These are phyloP conservation scores for Syritta pipiens DNA, from an alignment of 2,888 invertebrate species.

Conservation along the genomic window DNA sequence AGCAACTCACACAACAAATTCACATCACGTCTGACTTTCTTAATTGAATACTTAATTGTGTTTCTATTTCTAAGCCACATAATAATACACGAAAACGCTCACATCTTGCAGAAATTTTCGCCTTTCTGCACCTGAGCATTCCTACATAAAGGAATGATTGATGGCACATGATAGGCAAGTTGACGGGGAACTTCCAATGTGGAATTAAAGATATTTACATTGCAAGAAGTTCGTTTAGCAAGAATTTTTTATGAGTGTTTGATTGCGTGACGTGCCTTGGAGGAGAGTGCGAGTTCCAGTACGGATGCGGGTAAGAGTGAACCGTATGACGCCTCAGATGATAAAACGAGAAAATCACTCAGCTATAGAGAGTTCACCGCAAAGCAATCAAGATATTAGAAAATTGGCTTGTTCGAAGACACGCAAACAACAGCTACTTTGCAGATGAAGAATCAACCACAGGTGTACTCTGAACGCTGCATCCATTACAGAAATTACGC, in stretches of 20 bases:
- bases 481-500: conserved; percentile 60
- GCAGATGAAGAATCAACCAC: conserved; percentile 14
- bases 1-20: conserved; percentile 25
- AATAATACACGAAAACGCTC: conserved; percentile 51
- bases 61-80: conserved; percentile 58
- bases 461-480: conserved; percentile 37
- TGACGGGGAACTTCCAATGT: conserved; percentile 37
- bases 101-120: conserved; percentile 38
- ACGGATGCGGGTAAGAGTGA: no score
- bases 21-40: conserved; percentile 65
- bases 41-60: conserved; percentile 67
- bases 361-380: conserved; percentile 5
- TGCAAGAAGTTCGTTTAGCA: conserved; percentile 35
- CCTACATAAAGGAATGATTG: conserved; percentile 49
- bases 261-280: conserved; percentile 26
- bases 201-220: conserved; percentile 42
- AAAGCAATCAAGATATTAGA: conserved; percentile 39
- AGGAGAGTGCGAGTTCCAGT: neutral
- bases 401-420: no score
- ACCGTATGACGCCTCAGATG: no score
- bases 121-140: conserved; percentile 56
- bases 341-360: neutral
- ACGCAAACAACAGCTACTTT: conserved; percentile 9
- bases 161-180: conserved; percentile 40
- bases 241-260: conserved; percentile 24